Conservation (phyloP, 1,140 invertebrate species). For the Cyrtorhinus lividipennis region DNA sequence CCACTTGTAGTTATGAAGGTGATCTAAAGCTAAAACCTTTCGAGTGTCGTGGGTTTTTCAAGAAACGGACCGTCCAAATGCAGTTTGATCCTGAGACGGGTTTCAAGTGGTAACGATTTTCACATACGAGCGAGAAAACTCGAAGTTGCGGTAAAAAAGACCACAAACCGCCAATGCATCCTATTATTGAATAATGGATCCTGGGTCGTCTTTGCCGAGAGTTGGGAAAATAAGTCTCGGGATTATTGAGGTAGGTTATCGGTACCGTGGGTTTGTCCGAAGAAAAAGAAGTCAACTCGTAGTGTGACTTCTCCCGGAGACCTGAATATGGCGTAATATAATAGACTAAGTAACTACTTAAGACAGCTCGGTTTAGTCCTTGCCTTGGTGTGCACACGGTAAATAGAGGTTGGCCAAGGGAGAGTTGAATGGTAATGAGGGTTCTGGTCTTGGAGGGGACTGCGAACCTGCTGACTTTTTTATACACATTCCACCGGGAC, state of each 20-base stretch:
- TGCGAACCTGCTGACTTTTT: slow-evolving; percentile 10
- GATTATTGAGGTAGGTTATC: not conserved
- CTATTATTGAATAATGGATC: not conserved
- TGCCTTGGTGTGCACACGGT: not conserved
- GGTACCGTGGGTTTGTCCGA: not conserved
- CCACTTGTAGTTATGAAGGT: no score
- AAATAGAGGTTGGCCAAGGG: not conserved
- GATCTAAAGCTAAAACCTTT: no score
- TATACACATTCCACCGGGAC: not conserved
- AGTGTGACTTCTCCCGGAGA: no score
- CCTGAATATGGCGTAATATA: not conserved
- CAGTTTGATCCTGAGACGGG: not conserved
- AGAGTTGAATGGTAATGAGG: slow-evolving; percentile 8
- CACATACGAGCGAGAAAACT: not conserved
- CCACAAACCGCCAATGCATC: not conserved
- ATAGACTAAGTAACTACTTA: not conserved
- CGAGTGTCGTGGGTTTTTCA: not conserved
- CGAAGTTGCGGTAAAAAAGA: not conserved
- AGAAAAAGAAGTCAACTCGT: not conserved
- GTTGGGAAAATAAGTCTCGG: not conserved
- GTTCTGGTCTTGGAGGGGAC: not conserved
- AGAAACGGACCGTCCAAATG: not conserved
- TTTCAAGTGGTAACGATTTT: not conserved
- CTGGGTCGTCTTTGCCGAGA: not conserved
- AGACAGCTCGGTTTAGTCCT: slow-evolving; percentile 1